Conservation (phyloP, 2,113 vertebrate genomes). For the Proterorhinus semilunaris region DNA sequence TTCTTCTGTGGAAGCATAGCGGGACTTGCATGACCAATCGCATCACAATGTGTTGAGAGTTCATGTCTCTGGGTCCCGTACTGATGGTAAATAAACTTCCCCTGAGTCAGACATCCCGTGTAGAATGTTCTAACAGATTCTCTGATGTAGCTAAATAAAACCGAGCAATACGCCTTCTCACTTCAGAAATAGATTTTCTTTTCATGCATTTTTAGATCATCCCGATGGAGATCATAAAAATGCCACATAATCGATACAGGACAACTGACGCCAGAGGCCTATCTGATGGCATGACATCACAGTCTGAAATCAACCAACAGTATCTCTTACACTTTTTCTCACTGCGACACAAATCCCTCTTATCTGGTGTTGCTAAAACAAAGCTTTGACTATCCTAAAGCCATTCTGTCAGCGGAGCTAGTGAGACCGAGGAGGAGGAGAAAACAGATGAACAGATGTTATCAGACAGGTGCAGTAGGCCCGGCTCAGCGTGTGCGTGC, state of each 20-base stretch:
- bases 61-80: no score
- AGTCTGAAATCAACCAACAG: neutral
- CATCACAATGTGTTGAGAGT: no score
- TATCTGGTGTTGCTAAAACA: constrained; percentile 1
- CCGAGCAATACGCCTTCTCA: no score
- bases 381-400: constrained; percentile 7
- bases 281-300: neutral
- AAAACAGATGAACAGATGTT: constrained; percentile 63
- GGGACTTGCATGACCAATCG: no score
- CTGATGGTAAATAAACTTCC: no score
- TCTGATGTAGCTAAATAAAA: no score
- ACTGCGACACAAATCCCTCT: neutral
- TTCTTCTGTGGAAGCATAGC: no score
- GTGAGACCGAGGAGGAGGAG: constrained; percentile 7
- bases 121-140: no score
- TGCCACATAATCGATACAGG: neutral
- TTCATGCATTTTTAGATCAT: no score
- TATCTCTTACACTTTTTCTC: neutral
- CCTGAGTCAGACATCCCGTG: no score
- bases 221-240: neutral
- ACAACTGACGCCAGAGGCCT: neutral
- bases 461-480: constrained; percentile 65
- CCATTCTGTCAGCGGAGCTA: neutral
- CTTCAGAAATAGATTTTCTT: no score
- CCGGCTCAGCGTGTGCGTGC: constrained; percentile 55